Evolutionary conservation across 2,113 vertebrate species (phyloP), one percentile per base, ranked within the genome.

Genomic region (Mastomys coucha): DNA sequence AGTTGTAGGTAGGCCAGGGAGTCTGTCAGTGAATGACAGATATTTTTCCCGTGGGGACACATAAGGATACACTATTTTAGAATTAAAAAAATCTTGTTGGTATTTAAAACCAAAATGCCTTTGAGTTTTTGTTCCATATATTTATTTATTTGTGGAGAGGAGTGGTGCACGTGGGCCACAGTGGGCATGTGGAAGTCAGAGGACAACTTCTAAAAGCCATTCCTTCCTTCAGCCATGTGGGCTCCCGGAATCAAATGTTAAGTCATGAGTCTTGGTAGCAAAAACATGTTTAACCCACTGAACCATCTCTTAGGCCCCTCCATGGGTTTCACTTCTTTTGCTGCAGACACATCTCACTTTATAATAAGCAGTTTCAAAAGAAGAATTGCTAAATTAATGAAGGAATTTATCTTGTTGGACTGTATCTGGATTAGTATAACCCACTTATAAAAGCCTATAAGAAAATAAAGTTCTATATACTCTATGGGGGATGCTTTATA

Each of bases 91-190:
- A 72, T 58, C 12, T 24, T 75, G 95, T 81, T 67, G 53, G 86
- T 91, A 94, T 91, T 95, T 96, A 75, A 89, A 96, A 87, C 22
- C 45, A 89, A 95, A 96, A 94, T 96, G 8, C 49, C 67, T 91
- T 91, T 85, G 60, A 22, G 53, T 20, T 67, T 86, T 67, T 86
- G 28, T 36, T 33, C 6, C 8, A 67, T 86, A 22, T 2, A 49
- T 49, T 20, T 51, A 65, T 63, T 42, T 65, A 65, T 85, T 45
- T 45, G 7, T 33, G 42, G 39, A 20, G 60, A 86, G 10, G 26
- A 65, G 10, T 13, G 42, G 39, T 22, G 36, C 24, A 2, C 6
- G 5, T 7, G 5, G 69, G 31, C 9, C 39, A 36, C 28, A 69
- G 63, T 67, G 28, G 22, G 10, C 10, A 51, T 65, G 28, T 7